phyloP scores from a whole-genome alignment of 92 coral and sea anemone genomes.

The Umimayanthus chanpuru region DNA sequence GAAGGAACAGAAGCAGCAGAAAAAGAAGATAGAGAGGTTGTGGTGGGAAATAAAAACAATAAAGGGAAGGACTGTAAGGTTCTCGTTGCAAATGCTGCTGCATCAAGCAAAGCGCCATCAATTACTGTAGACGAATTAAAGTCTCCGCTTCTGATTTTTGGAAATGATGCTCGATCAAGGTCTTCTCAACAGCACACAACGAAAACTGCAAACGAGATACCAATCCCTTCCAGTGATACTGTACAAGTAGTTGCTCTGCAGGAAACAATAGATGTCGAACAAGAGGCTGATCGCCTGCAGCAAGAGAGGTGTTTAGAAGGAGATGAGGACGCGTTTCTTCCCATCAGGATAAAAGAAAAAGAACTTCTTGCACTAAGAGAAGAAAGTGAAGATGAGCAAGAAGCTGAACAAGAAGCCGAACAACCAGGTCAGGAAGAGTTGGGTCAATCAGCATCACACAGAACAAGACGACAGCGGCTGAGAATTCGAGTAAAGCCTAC shows the following conservation, averaged over 20 bases:
- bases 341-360: constrained; percentile 5
- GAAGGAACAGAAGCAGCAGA: not conserved
- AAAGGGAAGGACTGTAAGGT: not conserved
- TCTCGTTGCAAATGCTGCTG: not conserved
- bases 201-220: not conserved
- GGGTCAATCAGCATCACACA: not conserved
- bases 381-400: constrained; percentile 9
- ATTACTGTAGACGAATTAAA: not conserved
- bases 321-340: constrained; percentile 55
- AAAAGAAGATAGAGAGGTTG: not conserved
- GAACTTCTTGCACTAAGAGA: not conserved
- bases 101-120: not conserved
- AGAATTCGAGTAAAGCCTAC: not conserved
- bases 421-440: not conserved
- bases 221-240: not conserved
- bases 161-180: not conserved
- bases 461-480: not conserved
- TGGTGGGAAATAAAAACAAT: not conserved
- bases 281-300: constrained; percentile 53
- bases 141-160: not conserved
- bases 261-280: constrained; percentile 48
- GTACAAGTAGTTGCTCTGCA: not conserved
- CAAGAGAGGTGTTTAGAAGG: constrained; percentile 50
- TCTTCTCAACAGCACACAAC: not conserved
- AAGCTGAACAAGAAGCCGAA: constrained; percentile 1